These are phyloP conservation scores for Aurelia sp. DNA, from an alignment of 30 jellyfish, hydroid and myxozoan species.

Conservation along the genomic window DNA sequence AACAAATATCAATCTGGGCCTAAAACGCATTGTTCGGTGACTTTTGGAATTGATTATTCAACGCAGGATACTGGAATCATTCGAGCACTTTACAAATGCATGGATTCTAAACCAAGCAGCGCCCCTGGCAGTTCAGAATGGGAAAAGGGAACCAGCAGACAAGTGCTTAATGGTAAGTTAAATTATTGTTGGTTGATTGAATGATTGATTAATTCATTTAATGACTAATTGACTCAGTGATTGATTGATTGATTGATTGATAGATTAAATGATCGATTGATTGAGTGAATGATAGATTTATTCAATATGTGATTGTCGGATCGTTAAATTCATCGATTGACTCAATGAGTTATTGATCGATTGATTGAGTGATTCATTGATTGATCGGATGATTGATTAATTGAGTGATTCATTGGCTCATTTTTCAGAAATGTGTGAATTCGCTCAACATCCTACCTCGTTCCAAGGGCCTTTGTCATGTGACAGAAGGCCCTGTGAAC, in stretches of 20 bases:
- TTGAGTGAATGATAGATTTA: neutral
- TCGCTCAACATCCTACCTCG: too few relatives aligned
- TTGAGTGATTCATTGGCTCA: neutral
- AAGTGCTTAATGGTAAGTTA: too few relatives aligned
- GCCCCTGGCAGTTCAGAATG: slow-evolving; percentile 41
- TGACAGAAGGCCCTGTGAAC: too few relatives aligned
- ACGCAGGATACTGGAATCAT: slow-evolving; percentile 18
- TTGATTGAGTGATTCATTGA: too few relatives aligned
- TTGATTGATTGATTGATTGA: neutral
- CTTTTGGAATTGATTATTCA: slow-evolving; percentile 50
- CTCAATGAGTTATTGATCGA: neutral
- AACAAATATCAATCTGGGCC: slow-evolving; percentile 14
- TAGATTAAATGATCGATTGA: neutral
- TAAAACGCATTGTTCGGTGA: slow-evolving; percentile 26
- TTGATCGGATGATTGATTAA: neutral
- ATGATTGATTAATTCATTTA: too few relatives aligned
- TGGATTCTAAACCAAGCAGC: slow-evolving; percentile 1
- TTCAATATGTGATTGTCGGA: too few relatives aligned
- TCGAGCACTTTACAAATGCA: slow-evolving; percentile 42
- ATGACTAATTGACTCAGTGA: neutral
- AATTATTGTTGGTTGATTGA: too few relatives aligned
- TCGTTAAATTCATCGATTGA: neutral
- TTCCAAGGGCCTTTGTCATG: too few relatives aligned
- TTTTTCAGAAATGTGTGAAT: too few relatives aligned
- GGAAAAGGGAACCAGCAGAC: neutral